phyloP scores from a whole-genome alignment of 1,140 invertebrate species.

The Araneus ventricosus region DNA sequence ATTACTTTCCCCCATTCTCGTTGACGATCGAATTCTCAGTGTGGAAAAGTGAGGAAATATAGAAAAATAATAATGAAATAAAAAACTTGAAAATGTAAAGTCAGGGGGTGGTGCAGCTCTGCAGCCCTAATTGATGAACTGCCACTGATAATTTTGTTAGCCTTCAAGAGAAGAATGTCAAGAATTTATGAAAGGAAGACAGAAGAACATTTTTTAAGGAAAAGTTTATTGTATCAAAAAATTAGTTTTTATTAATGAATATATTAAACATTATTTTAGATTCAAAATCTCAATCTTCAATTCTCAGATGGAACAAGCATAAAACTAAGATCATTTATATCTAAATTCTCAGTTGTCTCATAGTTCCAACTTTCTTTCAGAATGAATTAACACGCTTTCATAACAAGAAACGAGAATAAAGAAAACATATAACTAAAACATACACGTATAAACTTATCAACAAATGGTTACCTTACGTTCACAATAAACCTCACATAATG shows the following conservation, averaged over 20 bases:
- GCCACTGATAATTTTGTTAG: too few species aligned
- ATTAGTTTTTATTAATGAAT: slow-evolving; percentile 64
- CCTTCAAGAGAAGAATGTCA: too few species aligned
- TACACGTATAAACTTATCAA: neutral
- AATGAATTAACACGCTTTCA: neutral
- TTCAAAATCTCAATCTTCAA: slow-evolving; percentile 43
- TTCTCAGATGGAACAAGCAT: slow-evolving; percentile 58
- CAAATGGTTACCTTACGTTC: neutral
- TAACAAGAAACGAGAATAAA: neutral
- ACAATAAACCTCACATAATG: neutral
- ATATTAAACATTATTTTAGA: slow-evolving; percentile 53
- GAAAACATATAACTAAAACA: neutral
- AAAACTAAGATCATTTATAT: slow-evolving; percentile 44
- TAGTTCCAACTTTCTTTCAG: slow-evolving; percentile 6
- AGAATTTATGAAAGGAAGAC: neutral
- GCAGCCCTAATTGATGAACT: too few species aligned
- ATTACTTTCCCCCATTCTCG: too few species aligned
- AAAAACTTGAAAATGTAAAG: too few species aligned
- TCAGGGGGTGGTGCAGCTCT: too few species aligned
- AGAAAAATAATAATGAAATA: too few species aligned
- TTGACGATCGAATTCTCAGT: too few species aligned
- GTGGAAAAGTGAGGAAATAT: too few species aligned
- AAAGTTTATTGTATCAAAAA: slow-evolving; percentile 74
- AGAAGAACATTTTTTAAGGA: slow-evolving; percentile 34
- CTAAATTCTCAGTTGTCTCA: neutral